Conservation (phyloP, 2,888 invertebrate species). For the Dicyrtoma fusca region DNA sequence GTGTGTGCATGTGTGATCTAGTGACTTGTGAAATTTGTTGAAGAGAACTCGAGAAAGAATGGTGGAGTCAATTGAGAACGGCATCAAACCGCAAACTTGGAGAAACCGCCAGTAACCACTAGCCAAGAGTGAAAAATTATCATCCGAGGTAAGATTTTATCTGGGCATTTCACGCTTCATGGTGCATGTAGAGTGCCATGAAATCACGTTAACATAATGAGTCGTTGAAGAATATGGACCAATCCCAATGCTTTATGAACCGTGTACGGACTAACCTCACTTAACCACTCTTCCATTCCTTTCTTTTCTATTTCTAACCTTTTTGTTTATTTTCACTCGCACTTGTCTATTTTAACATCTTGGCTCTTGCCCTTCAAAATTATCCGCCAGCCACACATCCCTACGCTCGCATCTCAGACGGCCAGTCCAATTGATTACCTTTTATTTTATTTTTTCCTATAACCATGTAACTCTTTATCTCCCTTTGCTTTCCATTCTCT, state of each 20-base stretch:
- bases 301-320: constrained; percentile 9
- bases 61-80: constrained; percentile 34
- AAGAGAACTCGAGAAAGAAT: constrained; percentile 32
- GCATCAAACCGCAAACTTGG: constrained; percentile 17
- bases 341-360: no score
- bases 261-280: constrained; percentile 49
- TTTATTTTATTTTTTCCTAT: constrained; percentile 11
- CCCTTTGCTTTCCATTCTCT: neutral
- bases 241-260: constrained; percentile 56
- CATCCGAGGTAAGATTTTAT: constrained; percentile 55
- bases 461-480: neutral
- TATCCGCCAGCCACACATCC: no score
- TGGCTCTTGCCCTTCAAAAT: no score
- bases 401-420: no score
- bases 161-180: constrained; percentile 55
- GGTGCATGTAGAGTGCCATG: constrained; percentile 54
- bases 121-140: constrained; percentile 49
- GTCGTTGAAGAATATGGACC: constrained; percentile 57
- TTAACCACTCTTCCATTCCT: constrained; percentile 38
- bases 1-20: constrained; percentile 12
- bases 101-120: constrained; percentile 33
- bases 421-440: neutral
- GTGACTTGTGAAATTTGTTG: constrained; percentile 40
- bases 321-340: no score
- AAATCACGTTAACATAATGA: constrained; percentile 57